Percentiles rank a stretch among this genome's conserved stretches.
These are phyloP conservation scores for Paraescarpia echinospica DNA, from an alignment of 1,140 invertebrate species.

Conservation along the genomic window DNA sequence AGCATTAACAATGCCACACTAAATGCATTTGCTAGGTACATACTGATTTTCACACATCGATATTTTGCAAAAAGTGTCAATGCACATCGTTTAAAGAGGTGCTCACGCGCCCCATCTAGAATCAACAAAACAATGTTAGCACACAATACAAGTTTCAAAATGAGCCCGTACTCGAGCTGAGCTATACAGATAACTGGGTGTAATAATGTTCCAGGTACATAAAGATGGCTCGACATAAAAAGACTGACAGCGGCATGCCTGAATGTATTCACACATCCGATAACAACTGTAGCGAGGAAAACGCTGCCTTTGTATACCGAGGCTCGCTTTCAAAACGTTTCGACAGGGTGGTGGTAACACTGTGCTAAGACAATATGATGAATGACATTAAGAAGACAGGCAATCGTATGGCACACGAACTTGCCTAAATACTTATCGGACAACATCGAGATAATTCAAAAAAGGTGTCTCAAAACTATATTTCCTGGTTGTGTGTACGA, in stretches of 20 bases:
- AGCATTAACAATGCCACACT: background rate
- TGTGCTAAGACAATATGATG: too few species aligned
- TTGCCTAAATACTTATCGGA: too few species aligned
- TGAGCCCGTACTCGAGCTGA: background rate
- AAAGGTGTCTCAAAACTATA: too few species aligned
- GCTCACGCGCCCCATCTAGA: background rate
- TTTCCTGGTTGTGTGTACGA: too few species aligned
- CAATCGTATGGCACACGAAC: too few species aligned
- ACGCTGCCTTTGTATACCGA: background rate
- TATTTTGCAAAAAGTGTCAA: background rate
- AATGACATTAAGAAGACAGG: too few species aligned
- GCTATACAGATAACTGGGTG: background rate
- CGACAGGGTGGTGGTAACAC: background rate
- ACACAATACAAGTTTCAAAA: background rate
- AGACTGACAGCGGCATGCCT: background rate
- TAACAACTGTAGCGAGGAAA: background rate
- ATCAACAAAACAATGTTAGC: background rate
- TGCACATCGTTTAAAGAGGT: background rate
- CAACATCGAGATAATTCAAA: too few species aligned
- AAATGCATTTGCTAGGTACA: background rate
- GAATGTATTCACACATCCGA: background rate
- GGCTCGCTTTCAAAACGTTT: background rate
- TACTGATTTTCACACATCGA: background rate
- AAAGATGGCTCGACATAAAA: background rate
- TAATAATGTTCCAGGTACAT: background rate